A percentile compares a stretch with the other conserved stretches of the same genome.
These are phyloP conservation scores for Apomyelois bistriatella DNA, from an alignment of 2,888 invertebrate genomes.

Conservation along the genomic window DNA sequence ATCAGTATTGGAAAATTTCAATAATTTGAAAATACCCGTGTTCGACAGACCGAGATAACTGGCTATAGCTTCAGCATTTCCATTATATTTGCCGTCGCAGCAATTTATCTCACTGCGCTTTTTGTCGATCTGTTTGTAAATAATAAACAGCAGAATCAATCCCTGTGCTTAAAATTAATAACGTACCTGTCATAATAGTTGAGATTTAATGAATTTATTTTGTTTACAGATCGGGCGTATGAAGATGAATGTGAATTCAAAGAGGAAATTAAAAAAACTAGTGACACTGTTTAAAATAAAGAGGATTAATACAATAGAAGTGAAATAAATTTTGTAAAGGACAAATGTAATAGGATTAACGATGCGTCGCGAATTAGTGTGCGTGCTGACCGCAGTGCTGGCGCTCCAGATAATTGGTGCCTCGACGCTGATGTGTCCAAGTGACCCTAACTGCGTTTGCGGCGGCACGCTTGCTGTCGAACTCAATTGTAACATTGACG, in stretches of 20 bases:
- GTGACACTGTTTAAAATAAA: background rate
- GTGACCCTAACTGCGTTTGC: conserved; percentile 74
- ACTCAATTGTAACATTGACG: conserved; percentile 73
- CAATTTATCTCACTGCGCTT: conserved; percentile 54
- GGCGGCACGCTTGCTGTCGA: conserved; percentile 67
- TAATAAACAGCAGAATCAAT: conserved; percentile 56
- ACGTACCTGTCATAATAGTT: background rate
- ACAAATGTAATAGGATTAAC: conserved; percentile 31
- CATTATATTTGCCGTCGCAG: conserved; percentile 50
- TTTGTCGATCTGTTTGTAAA: conserved; percentile 52
- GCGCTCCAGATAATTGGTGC: conserved; percentile 65
- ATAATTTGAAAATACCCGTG: conserved; percentile 37
- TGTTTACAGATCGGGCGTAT: conserved; percentile 42
- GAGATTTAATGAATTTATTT: conserved; percentile 17
- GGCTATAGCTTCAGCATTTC: conserved; percentile 42
- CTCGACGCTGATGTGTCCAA: conserved; percentile 58
- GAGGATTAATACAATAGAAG: conserved; percentile 1
- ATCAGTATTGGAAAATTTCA: conserved; percentile 31
- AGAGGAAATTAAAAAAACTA: conserved; percentile 19
- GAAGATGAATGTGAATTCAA: conserved; percentile 26
- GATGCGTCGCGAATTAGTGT: conserved; percentile 57
- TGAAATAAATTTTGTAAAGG: conserved; percentile 33
- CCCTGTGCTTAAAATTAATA: conserved; percentile 21
- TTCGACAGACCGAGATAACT: conserved; percentile 44
- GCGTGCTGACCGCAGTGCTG: conserved; percentile 51